Evolutionary conservation across 2,113 vertebrate genomes (phyloP), one percentile per base, ranked within the genome.

Genomic region (Glaucidium brasilianum): DNA sequence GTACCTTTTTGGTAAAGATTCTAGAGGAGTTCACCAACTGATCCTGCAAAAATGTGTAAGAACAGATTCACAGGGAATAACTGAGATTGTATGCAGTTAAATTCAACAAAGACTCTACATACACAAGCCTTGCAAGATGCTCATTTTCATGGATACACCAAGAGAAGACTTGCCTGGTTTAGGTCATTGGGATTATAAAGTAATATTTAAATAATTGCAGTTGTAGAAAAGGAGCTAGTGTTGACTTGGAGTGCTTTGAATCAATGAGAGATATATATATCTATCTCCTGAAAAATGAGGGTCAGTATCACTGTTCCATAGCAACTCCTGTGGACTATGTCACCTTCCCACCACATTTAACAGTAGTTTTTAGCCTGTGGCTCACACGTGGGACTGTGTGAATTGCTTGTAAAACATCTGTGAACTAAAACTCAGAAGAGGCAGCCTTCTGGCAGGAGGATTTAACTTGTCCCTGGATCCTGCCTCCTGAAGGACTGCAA

Each of bases 221-320:
- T 17, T 25, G 21, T 47, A 43, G 62, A 5, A 34, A 21, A 68
- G 27, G 53, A 8, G 15, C 22, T 3, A 10, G 11, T 6, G 12
- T 25, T 35, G n/a, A 4, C 30, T 27, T 53, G 9, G 50, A 58
- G 52, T 60, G 39, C 19, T 78, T 63, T 66, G 69, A 43, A 32
- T 55, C 49, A 4, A 17, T 50, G 6, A n/a, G n/a, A n/a, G n/a
- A n/a, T n/a, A 25, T 2, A 1, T 2, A 0, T 18, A 2, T 59
- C 58, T 75, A 62, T 75, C 47, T 59, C 49, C 35, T 68, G 73
- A 39, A 27, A 56, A 62, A 43, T 23, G 16, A 3, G 4, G 11
- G 15, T 13, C 34, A 12, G 47, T 25, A 5, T 2, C 15, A 3
- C 11, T 30, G 23, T 66, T 63, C 77, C 21, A 1, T 3, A 21